Evolutionary conservation across 2,113 vertebrate species (phyloP).

Genomic region (Baryphthengus martii): DNA sequence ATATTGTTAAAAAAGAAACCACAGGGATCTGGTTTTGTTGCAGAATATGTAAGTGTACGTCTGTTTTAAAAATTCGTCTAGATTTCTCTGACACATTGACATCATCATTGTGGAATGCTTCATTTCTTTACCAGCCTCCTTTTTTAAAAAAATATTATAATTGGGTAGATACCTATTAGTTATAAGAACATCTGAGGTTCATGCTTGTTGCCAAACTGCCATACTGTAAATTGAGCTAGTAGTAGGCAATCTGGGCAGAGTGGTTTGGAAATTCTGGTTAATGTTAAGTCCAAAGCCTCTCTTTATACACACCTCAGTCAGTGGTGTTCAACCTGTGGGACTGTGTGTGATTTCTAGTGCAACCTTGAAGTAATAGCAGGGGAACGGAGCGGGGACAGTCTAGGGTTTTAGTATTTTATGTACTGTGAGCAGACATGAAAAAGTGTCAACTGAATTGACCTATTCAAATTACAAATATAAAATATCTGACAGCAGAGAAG

Average conservation of each 20-base stretch:
- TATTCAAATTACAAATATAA: neutral
- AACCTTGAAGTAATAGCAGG: neutral
- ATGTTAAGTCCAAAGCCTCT: neutral
- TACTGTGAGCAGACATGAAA: neutral
- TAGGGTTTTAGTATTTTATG: neutral
- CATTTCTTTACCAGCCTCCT: neutral
- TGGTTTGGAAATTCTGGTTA: neutral
- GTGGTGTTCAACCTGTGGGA: neutral
- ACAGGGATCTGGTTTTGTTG: neutral
- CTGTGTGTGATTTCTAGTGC: neutral
- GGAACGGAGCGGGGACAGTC: neutral
- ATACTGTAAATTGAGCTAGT: neutral
- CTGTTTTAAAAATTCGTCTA: neutral
- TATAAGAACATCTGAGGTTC: neutral
- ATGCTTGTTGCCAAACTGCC: neutral
- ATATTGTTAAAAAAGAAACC: neutral
- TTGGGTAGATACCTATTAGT: accelerated
- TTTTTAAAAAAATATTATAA: neutral
- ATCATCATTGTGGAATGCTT: neutral
- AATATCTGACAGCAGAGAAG: neutral
- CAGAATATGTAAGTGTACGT: neutral
- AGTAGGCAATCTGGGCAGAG: neutral
- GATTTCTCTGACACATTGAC: neutral
- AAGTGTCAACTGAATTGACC: neutral
- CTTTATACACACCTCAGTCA: neutral